Evolutionary conservation across 2,888 invertebrate genomes (phyloP).

Genomic region (Furcula furcula): DNA sequence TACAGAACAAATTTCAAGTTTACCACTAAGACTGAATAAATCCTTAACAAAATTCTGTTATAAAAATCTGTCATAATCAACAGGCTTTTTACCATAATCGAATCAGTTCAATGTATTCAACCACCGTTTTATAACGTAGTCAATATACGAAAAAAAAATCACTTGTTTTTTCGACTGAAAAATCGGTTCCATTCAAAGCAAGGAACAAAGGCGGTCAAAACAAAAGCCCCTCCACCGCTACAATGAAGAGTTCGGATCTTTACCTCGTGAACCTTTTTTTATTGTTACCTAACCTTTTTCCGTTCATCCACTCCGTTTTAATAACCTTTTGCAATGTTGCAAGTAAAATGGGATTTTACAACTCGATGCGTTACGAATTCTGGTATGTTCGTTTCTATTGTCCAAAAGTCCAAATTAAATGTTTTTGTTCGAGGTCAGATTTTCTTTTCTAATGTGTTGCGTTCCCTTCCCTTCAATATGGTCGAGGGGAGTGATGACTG

Average conservation of each 20-base stretch:
- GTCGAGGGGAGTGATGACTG: no score
- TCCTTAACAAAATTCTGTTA: not conserved
- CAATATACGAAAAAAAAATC: conserved; percentile 34
- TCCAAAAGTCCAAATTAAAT: not conserved
- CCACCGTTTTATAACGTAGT: conserved; percentile 23
- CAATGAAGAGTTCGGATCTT: conserved; percentile 56
- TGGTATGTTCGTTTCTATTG: conserved; percentile 16
- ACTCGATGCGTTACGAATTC: conserved; percentile 17
- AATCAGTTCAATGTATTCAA: conserved; percentile 21
- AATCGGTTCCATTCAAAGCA: conserved; percentile 58
- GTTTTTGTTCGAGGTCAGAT: not conserved
- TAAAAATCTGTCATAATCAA: conserved; percentile 1
- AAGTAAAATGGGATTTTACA: conserved; percentile 43
- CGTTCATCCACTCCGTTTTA: conserved; percentile 63
- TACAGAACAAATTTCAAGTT: not conserved
- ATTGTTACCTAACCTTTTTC: conserved; percentile 67
- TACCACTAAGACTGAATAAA: not conserved
- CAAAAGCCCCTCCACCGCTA: conserved; percentile 49
- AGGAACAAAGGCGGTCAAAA: conserved; percentile 54
- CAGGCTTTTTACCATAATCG: conserved; percentile 7
- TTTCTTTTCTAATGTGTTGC: no score
- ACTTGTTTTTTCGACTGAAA: conserved; percentile 56
- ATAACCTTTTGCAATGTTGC: conserved; percentile 52
- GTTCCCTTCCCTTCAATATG: no score
- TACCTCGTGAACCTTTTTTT: conserved; percentile 58